Base-by-base conservation (phyloP, 2,113 vertebrate species). In the Oxyruncus cristatus region DNA sequence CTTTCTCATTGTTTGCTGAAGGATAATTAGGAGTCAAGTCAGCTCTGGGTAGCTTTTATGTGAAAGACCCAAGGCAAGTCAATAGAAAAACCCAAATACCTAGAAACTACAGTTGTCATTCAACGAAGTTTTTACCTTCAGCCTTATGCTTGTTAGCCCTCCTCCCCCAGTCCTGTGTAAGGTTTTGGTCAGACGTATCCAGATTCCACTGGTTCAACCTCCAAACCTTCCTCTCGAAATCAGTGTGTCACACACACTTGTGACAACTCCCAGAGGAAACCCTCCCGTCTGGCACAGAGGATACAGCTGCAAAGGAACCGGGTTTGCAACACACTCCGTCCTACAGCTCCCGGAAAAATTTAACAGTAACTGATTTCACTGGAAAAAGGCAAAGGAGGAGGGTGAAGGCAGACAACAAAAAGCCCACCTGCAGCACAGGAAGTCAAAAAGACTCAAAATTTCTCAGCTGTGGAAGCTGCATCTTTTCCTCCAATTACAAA, bases 181-280 rank as follows among this genome's bases (percentile, higher is more conserved):
- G 71, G 26, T 68, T 65, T 14, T 28, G 24, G 27, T 18, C 41
- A 73, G 58, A 42, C 3, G 14, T 26, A 56, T 2, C 5, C 19
- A 17, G 27, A 35, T 15, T 35, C 41, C 3, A 33, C 21, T 14
- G 28, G 4, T 4, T 52, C 12, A 33, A 14, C 26, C 61, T 39
- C 8, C 63, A 7, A 15, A 24, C 3, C 0, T 0, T 1, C 0
- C 28, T 32, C 20, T 18, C 8, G 11, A 35, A 24, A 46, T 6
- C 62, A 26, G 30, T 0, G 12, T 39, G 63, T 11, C 78, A 47
- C 84, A 18, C 84, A 18, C 8, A 17, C 52, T 32, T 17, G 26
- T 28, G 53, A 50, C 39, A 35, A 7, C 6, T n/a, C 56, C 52
- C 76, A 46, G 16, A 46, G 71, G 17, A 67, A 65, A 61, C 7